Conservation (phyloP, 1,140 invertebrate genomes). For the Arctopsyche grandis region DNA sequence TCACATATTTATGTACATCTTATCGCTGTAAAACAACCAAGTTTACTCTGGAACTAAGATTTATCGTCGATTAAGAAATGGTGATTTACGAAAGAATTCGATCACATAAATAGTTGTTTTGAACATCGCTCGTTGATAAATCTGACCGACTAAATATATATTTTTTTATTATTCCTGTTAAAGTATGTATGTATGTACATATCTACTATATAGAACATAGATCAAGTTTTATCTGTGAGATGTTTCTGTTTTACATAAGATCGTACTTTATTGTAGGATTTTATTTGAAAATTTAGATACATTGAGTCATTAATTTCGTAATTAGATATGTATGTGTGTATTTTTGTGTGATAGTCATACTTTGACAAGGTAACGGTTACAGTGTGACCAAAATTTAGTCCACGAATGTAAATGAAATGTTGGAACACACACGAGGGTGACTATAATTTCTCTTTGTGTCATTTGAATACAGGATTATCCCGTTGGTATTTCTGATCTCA, state of each 20-base stretch:
- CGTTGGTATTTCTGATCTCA: constrained; percentile 18
- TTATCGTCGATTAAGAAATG: not conserved
- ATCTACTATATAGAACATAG: not conserved
- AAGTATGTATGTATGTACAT: too few species aligned
- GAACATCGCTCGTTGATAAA: not conserved
- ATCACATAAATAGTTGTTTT: not conserved
- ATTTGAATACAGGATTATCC: constrained; percentile 33
- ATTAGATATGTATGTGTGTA: too few species aligned
- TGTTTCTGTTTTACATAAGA: constrained; percentile 16
- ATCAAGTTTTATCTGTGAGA: constrained; percentile 6
- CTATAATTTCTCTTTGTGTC: constrained; percentile 12
- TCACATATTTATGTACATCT: not conserved
- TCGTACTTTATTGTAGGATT: too few species aligned
- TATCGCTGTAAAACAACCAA: not conserved
- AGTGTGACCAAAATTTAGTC: too few species aligned
- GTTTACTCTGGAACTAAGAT: not conserved
- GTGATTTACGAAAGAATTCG: not conserved
- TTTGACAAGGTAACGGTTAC: too few species aligned
- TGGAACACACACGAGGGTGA: not conserved
- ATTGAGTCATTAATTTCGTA: too few species aligned
- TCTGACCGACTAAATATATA: not conserved
- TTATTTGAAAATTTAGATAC: too few species aligned
- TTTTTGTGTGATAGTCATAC: too few species aligned
- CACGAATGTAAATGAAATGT: constrained; percentile 2
- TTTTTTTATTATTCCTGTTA: too few species aligned